Conservation (phyloP, 2,888 invertebrate species). For the Ophion ellenae region DNA sequence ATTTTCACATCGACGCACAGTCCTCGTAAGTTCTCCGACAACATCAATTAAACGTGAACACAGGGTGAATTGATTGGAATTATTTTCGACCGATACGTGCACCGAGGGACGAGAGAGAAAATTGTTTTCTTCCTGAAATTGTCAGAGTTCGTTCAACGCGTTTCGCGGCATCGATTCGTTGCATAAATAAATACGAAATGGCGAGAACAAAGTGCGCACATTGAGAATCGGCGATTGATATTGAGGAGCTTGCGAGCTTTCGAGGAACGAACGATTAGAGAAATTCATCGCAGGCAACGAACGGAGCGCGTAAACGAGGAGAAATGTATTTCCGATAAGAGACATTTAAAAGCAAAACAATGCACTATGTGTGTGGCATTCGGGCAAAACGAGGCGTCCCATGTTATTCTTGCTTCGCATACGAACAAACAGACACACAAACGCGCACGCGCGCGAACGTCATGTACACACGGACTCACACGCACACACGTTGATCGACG, state of each 20-base stretch:
- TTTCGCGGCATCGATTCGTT: too few species aligned
- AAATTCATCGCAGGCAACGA: conserved; percentile 44
- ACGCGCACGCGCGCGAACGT: not conserved
- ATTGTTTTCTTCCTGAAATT: too few species aligned
- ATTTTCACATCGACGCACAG: too few species aligned
- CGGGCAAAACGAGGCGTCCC: conserved; percentile 60
- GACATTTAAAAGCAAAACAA: conserved; percentile 54
- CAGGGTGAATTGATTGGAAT: too few species aligned
- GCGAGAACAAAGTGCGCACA: conserved; percentile 4
- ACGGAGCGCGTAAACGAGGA: conserved; percentile 46
- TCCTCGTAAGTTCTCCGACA: too few species aligned
- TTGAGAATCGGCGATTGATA: conserved; percentile 27
- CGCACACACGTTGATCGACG: conserved; percentile 67
- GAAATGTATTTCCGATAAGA: conserved; percentile 50
- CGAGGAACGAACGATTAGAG: conserved; percentile 40
- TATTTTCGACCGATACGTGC: too few species aligned
- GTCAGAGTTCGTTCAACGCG: too few species aligned
- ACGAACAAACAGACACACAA: conserved; percentile 40
- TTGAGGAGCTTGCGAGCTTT: conserved; percentile 6
- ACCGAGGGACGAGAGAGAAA: too few species aligned
- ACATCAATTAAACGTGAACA: too few species aligned
- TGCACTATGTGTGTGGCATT: conserved; percentile 59
- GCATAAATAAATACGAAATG: not conserved
- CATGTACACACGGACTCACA: conserved; percentile 7
- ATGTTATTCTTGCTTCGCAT: conserved; percentile 50